phyloP scores from a whole-genome alignment of 1,140 invertebrate genomes.

The Calephelis nemesis region DNA sequence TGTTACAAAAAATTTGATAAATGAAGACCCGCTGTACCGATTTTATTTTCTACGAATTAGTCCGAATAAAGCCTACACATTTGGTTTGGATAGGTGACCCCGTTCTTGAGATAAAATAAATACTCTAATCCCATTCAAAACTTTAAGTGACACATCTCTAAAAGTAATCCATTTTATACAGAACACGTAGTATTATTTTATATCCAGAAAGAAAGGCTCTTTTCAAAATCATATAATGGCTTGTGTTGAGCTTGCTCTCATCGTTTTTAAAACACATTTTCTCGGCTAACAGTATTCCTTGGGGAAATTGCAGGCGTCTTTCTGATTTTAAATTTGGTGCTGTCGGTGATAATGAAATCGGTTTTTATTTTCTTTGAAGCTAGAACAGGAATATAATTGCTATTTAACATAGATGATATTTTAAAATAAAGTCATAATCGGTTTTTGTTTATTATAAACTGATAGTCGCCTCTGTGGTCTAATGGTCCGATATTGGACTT shows the following conservation, averaged over 20 bases:
- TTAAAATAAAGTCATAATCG: background rate
- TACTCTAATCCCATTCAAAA: no score
- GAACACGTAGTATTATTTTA: background rate
- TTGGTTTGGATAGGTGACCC: no score
- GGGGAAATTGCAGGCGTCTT: slow-evolving; percentile 41
- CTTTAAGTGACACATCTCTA: background rate
- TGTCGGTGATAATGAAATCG: slow-evolving; percentile 38
- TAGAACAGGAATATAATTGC: background rate
- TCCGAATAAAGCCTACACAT: no score
- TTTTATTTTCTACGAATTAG: no score
- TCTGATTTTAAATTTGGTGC: slow-evolving; percentile 44
- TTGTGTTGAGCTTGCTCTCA: slow-evolving; percentile 2
- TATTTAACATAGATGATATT: background rate
- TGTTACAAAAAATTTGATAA: no score
- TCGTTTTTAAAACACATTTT: slow-evolving; percentile 20
- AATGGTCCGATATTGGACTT: no score
- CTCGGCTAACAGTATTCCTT: slow-evolving; percentile 35
- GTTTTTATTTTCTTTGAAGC: slow-evolving; percentile 22
- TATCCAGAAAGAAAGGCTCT: background rate
- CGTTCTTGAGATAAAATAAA: no score
- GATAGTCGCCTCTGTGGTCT: no score
- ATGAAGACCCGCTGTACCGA: no score
- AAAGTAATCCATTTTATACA: background rate
- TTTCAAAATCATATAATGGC: slow-evolving; percentile 6
- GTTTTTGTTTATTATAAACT: no score